Percentiles rank a stretch among this genome's conserved stretches.
phyloP scores from a whole-genome alignment of 2,797 vertebrate genomes.

The Muscicapa comitata region DNA sequence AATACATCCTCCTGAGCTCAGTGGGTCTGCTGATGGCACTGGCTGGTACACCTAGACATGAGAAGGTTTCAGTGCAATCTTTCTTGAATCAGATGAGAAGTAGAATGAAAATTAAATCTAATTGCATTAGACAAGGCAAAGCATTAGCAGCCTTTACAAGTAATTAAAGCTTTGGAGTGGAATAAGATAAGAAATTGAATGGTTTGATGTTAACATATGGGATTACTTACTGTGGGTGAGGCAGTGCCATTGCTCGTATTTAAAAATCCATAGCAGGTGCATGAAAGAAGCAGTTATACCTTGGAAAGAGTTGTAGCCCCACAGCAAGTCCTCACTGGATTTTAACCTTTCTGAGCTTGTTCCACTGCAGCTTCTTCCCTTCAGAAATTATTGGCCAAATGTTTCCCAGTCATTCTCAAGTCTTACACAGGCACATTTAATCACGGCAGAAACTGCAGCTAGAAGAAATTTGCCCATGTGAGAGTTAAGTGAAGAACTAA shows the following conservation, averaged over 20 bases:
- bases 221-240: not conserved
- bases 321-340: not conserved
- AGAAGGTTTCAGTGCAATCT: not conserved
- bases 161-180: slow-evolving; percentile 12
- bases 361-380: not conserved
- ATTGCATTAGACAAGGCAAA: not conserved
- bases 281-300: not conserved
- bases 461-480: not conserved
- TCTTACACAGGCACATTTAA: not conserved
- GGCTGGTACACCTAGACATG: not conserved
- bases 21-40: not conserved
- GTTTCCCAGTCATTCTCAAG: not conserved
- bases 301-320: not conserved
- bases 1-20: not conserved
- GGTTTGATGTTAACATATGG: not conserved
- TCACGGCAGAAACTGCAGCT: not conserved
- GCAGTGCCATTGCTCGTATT: not conserved
- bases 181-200: not conserved
- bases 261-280: not conserved
- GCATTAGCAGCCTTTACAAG: slow-evolving; percentile 16
- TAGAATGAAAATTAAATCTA: slow-evolving; percentile 4
- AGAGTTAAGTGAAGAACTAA: not conserved
- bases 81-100: not conserved
- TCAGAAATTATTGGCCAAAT: not conserved
- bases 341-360: not conserved